Base-by-base conservation (phyloP, 2,113 vertebrate genomes). In the Prionailurus bengalensis region DNA sequence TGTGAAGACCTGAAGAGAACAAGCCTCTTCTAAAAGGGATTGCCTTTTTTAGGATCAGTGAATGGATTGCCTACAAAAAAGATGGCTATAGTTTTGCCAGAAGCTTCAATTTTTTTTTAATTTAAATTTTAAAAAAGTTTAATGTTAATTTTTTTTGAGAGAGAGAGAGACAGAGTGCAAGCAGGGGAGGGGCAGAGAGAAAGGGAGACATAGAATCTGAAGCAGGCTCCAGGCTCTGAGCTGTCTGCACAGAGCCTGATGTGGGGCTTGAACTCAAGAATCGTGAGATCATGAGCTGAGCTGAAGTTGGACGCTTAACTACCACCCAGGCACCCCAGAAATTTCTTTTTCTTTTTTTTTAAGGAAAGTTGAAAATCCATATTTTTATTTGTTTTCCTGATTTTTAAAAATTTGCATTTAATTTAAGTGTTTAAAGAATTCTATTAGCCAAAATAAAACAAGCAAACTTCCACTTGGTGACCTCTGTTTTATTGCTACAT, bases 51-150 rank as follows among this genome's bases (percentile, higher is more conserved):
- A 83, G 51, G 3, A 15, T 73, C 8, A 27, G 9, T 36, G 39
- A 84, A 23, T 96, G 31, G 51, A 73, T 12, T 89, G 27, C 45
- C 9, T 42, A 16, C 36, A 36, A 68, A 19, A 82, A 89, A 82
- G 42, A 27, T 21, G 31, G 16, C 17, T 68, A 36, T 45, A 0
- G 0, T 31, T 66, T 48, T 80, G 11, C 45, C 16, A 70, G 71
- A 89, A 90, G 81, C 78, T 71, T 71, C 7, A 15, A 4, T 55
- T 96, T 55, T 96, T 96, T 88, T 89, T 81, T 10, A 51, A 61
- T 61, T 61, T 61, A 61, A 61, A 23, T 61, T 23, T 61, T 23
- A 61, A 61, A 61, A 61, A 61, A 61, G 7, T 61, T 61, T 58
- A 61, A 61, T 6, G 17, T 61, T 61, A 61, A 23, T 61, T 23